Evolutionary conservation across 2,888 invertebrate species (phyloP).

Genomic region (Cephalotes varians): DNA sequence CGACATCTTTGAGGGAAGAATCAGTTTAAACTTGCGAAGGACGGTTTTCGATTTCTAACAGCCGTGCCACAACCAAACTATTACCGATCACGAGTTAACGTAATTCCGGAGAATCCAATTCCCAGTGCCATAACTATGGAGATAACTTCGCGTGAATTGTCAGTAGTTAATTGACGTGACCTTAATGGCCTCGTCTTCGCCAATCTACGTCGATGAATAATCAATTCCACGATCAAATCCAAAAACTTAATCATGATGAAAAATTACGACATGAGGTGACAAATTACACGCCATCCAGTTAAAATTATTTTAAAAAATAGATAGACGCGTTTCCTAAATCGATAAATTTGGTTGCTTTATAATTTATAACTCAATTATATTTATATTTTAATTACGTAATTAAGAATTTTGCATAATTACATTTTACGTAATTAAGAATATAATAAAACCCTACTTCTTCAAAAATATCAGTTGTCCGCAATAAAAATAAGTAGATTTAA

Average conservation of each 20-base stretch:
- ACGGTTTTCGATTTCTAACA: slow-evolving; percentile 10
- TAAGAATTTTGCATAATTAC: not conserved
- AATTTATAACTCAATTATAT: not conserved
- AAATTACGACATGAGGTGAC: not conserved
- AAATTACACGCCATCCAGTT: not conserved
- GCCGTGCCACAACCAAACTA: not conserved
- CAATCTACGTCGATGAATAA: slow-evolving; percentile 12
- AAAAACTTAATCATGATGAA: not conserved
- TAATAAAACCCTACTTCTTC: not conserved
- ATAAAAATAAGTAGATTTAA: not conserved
- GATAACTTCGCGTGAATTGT: slow-evolving; percentile 49
- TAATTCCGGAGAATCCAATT: slow-evolving; percentile 42
- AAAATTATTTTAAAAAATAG: not conserved
- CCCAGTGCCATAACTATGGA: slow-evolving; percentile 10
- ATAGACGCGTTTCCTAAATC: not conserved
- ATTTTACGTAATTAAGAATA: not conserved
- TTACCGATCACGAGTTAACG: slow-evolving; percentile 20
- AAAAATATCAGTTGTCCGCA: not conserved
- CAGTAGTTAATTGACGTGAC: slow-evolving; percentile 29
- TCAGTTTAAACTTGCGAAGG: slow-evolving; percentile 3
- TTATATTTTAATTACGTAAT: not conserved
- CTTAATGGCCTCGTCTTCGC: not conserved
- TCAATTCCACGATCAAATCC: slow-evolving; percentile 21
- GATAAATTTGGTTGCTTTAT: not conserved
- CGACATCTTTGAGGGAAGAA: not conserved